Conservation (phyloP, 2,113 vertebrate genomes). For the Saguinus midas region DNA sequence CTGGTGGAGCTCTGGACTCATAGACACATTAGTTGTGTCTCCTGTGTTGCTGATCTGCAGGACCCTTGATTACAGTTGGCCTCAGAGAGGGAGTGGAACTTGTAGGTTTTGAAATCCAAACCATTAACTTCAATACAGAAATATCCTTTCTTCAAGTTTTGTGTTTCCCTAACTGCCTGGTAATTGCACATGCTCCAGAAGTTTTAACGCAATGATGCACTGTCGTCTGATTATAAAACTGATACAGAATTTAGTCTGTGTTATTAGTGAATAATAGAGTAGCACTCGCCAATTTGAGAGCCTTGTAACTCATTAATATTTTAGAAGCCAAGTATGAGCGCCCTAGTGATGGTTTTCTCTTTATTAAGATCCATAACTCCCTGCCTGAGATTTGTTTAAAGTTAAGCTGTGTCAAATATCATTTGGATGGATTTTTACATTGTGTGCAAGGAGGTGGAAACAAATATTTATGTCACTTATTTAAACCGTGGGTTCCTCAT, state of each 20-base stretch:
- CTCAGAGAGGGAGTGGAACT: background rate
- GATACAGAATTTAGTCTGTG: background rate
- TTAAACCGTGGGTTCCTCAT: background rate
- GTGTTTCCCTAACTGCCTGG: background rate
- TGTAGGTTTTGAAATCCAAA: background rate
- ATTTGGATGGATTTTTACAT: constrained; percentile 50
- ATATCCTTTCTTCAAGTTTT: background rate
- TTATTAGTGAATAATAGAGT: constrained; percentile 1
- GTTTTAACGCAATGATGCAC: background rate
- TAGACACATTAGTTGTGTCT: background rate
- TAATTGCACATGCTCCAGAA: background rate
- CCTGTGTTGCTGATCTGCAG: background rate
- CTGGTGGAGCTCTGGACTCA: background rate
- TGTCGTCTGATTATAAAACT: background rate
- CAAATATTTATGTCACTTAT: background rate
- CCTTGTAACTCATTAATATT: constrained; percentile 53
- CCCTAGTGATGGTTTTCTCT: constrained; percentile 4
- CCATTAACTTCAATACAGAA: background rate
- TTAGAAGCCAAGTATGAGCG: background rate
- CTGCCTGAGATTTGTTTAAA: constrained; percentile 57
- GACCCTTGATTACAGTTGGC: background rate
- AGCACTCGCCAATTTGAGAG: background rate
- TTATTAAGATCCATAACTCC: constrained; percentile 45
- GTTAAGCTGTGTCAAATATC: constrained; percentile 24
- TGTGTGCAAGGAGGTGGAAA: background rate